Evolutionary conservation across 2,797 vertebrate genomes (phyloP).

Genomic region (Aselliscus stoliczkanus): DNA sequence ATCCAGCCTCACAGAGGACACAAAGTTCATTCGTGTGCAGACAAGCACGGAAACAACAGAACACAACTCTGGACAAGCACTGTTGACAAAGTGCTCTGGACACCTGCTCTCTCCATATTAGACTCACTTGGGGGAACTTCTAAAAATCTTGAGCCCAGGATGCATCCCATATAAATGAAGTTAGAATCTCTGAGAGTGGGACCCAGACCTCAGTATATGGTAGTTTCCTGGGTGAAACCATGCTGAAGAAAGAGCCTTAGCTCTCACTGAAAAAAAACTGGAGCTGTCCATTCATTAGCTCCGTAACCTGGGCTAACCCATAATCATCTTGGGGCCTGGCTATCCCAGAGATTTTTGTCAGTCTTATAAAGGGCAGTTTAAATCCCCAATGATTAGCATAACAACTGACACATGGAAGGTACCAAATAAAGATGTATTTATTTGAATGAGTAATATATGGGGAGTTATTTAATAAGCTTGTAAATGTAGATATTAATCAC

Average conservation of each 20-base stretch:
- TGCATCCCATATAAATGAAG: neutral
- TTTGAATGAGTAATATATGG: neutral
- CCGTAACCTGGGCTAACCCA: neutral
- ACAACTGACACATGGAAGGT: neutral
- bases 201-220: neutral
- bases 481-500: neutral
- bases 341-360: neutral
- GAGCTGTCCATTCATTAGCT: neutral
- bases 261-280: neutral
- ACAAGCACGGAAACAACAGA: neutral
- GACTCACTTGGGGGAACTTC: neutral
- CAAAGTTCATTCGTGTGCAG: neutral
- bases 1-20: neutral
- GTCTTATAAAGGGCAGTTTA: neutral
- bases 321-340: neutral
- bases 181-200: neutral
- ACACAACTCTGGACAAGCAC: rapidly evolving
- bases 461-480: neutral
- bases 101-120: neutral
- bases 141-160: neutral
- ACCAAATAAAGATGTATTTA: neutral
- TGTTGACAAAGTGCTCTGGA: neutral
- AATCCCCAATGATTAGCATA: neutral
- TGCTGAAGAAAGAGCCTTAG: neutral
- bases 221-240: neutral